These are phyloP conservation scores for Rhodophaea formosa DNA, from an alignment of 2,888 invertebrate species.

Conservation along the genomic window DNA sequence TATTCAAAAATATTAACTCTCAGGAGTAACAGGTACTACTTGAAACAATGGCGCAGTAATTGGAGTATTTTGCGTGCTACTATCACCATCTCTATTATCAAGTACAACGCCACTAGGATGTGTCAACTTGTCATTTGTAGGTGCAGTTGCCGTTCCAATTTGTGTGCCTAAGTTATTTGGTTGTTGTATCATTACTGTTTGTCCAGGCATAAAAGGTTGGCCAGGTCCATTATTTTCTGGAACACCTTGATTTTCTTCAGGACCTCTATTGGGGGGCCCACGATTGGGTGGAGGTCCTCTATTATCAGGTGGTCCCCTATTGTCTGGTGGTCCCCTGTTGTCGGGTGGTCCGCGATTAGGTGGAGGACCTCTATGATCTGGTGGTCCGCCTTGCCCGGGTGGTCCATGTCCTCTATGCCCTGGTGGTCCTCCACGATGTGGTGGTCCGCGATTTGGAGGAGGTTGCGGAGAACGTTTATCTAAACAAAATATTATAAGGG, in stretches of 20 bases:
- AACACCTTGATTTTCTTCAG: background rate
- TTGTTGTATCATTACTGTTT: background rate
- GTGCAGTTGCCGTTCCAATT: background rate
- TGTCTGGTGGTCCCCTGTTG: conserved; percentile 17
- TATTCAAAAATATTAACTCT: conserved; percentile 24
- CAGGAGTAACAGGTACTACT: conserved; percentile 49
- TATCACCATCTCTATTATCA: background rate
- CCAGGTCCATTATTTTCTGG: background rate
- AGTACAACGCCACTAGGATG: background rate
- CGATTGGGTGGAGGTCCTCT: conserved; percentile 15
- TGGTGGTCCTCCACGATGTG: conserved; percentile 16
- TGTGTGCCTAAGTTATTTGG: background rate
- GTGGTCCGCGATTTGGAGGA: background rate
- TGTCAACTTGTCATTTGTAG: background rate
- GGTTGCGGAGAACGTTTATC: conserved; percentile 27
- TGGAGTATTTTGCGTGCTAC: conserved; percentile 15
- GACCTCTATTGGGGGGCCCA: conserved; percentile 8
- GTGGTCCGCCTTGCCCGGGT: conserved; percentile 18
- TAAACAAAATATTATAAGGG: conserved; percentile 23
- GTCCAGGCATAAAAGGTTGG: background rate
- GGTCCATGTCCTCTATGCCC: conserved; percentile 4
- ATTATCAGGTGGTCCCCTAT: conserved; percentile 20
- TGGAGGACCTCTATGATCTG: conserved; percentile 23
- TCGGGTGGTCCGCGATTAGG: conserved; percentile 22
- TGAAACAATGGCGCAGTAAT: conserved; percentile 37